Evolutionary conservation across 2,888 invertebrate genomes (phyloP).

Genomic region (Hydraecia micacea): DNA sequence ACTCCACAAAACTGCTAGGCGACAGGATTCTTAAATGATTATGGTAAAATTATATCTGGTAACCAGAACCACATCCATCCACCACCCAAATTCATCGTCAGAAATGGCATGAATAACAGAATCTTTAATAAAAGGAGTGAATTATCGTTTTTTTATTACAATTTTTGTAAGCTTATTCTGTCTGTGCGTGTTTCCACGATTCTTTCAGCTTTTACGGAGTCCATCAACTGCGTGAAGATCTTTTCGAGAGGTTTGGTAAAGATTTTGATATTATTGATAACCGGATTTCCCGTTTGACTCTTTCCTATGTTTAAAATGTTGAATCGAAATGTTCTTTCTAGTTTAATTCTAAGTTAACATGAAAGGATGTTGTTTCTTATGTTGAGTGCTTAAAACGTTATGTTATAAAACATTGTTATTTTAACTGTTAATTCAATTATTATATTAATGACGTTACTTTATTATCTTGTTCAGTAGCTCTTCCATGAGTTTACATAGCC

Average conservation of each 20-base stretch:
- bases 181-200: neutral
- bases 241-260: neutral
- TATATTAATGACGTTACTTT: too few species aligned
- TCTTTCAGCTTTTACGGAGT: neutral
- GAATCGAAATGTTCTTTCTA: neutral
- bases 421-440: neutral
- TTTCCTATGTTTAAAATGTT: neutral
- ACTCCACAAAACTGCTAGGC: neutral
- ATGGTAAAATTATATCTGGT: neutral
- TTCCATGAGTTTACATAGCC: too few species aligned
- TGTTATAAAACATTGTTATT: neutral
- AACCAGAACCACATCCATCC: constrained; percentile 15
- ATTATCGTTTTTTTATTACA: neutral
- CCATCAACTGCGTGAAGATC: neutral
- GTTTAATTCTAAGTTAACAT: neutral
- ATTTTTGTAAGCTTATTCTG: neutral
- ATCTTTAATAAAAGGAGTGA: neutral
- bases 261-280: neutral
- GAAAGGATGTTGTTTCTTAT: neutral
- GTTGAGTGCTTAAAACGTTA: neutral
- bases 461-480: neutral
- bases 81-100: constrained; percentile 13
- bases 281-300: too few species aligned
- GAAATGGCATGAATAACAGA: constrained; percentile 27
- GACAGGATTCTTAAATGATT: neutral